These are phyloP conservation scores for Drosophila setifemur DNA, from an alignment of 1,140 invertebrate genomes.

Conservation along the genomic window DNA sequence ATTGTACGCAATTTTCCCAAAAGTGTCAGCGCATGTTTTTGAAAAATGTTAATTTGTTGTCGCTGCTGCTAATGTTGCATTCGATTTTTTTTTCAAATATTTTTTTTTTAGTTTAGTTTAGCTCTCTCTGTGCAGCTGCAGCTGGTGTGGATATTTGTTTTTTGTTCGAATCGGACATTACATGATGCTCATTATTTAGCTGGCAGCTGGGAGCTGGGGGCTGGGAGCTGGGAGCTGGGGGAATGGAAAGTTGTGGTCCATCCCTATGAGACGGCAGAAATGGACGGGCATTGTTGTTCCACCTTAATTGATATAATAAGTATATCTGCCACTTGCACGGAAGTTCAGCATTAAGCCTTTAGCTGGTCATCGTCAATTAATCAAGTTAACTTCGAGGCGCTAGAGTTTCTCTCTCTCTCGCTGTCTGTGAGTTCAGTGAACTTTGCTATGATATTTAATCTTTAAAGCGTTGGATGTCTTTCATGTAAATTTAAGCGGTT, in stretches of 20 bases:
- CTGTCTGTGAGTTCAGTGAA: conserved; percentile 6
- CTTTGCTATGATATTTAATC: conserved; percentile 2
- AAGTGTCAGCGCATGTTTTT: conserved; percentile 69
- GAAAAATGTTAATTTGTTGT: conserved; percentile 69
- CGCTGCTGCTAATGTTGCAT: conserved; percentile 34
- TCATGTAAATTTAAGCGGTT: neutral
- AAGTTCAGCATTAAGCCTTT: conserved; percentile 65
- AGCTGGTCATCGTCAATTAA: conserved; percentile 55
- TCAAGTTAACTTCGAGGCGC: conserved; percentile 10
- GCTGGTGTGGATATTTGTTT: conserved; percentile 15
- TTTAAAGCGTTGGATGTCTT: neutral
- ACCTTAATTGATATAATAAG: conserved; percentile 72
- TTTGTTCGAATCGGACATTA: conserved; percentile 49
- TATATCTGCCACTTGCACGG: conserved; percentile 50
- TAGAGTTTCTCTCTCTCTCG: conserved; percentile 13
- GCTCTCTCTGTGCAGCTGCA: conserved; percentile 9
- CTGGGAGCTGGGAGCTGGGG: neutral
- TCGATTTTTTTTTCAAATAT: conserved; percentile 49
- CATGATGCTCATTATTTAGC: conserved; percentile 72
- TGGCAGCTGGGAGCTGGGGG: conserved; percentile 21
- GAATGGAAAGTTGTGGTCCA: conserved; percentile 47
- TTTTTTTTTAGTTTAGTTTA: too few species aligned
- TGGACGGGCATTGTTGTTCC: conserved; percentile 37
- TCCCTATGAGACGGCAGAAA: conserved; percentile 61
- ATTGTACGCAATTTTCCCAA: conserved; percentile 70